phyloP scores from a whole-genome alignment of 2,113 vertebrate genomes.

The Halichoeres trimaculatus region DNA sequence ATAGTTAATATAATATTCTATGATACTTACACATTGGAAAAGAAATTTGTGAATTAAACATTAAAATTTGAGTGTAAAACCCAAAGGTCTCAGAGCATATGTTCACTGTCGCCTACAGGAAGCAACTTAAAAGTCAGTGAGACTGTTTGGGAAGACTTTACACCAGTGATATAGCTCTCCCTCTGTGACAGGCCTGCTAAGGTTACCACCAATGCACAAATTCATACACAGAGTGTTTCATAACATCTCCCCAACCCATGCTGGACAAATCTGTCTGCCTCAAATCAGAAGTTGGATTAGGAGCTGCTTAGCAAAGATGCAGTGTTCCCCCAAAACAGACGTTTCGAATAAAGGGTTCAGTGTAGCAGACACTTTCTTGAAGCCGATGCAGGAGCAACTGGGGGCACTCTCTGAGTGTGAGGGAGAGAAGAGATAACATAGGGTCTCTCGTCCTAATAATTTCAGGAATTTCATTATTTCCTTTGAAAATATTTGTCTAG shows the following conservation, averaged over 20 bases:
- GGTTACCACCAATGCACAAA: conserved; percentile 45
- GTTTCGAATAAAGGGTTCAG: conserved; percentile 53
- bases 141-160: conserved; percentile 40
- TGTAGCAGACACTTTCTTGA: conserved; percentile 41
- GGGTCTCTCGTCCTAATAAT: conserved; percentile 80
- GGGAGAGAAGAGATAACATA: conserved; percentile 73
- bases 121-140: conserved; percentile 43
- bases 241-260: conserved; percentile 38
- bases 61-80: conserved; percentile 32
- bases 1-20: conserved; percentile 2
- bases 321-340: conserved; percentile 42
- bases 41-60: conserved; percentile 33
- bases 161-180: conserved; percentile 43
- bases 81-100: conserved; percentile 31
- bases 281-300: conserved; percentile 37
- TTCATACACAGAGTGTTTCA: conserved; percentile 53
- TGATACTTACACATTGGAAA: conserved; percentile 16
- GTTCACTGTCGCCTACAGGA: conserved; percentile 44
- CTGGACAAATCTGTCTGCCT: conserved; percentile 32
- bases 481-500: conserved; percentile 82
- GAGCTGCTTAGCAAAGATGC: conserved; percentile 49
- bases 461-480: conserved; percentile 85
- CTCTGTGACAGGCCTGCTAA: conserved; percentile 35
- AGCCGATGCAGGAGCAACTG: conserved; percentile 35
- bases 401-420: conserved; percentile 35